Base-by-base conservation (phyloP, 2,113 vertebrate genomes). In the Eleginops maclovinus region DNA sequence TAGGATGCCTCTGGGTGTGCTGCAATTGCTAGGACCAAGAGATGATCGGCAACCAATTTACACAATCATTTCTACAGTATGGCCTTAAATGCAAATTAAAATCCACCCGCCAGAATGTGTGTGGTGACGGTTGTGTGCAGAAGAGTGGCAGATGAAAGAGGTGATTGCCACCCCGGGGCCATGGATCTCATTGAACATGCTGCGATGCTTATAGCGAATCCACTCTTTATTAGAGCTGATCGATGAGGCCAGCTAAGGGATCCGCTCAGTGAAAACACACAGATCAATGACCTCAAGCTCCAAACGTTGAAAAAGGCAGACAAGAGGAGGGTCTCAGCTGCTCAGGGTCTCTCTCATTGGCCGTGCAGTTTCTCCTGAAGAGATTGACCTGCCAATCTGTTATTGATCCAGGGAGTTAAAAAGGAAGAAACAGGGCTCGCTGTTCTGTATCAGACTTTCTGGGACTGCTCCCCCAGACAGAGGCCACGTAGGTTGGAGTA, bases 191-290 rank as follows among this genome's bases (percentile, higher is more conserved):
- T 50, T 74, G 86, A 83, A 75, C 84, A 87, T 0, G 12, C 51
- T 36, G 64, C 50, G 2, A 80, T 17, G 47, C 81, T 82, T 72
- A 60, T 44, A 60, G 86, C 84, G 70, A 89, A 88, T 88, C 86
- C 55, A 77, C 85, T 90, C 87, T 87, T 85, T 84, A 77, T 91
- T 88, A 78, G 50, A 83, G 79, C 65, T 43, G 47, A 89, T 91
- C 75, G 61, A 92, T 92, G 55, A 67, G 58, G 70, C 54, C 22
- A 6, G 78, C 81, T 49, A 84, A 84, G 49, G 72, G 82, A 90
- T 88, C 86, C 21, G 77, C 87, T 91, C 72, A 64, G 85, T 83
- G 86, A 88, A 92, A 94, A 92, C 92, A 92, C 79, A 87, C 85
- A 54, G 83, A 94, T 93, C 91, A 88, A 92, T 92, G 85, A 65